Conservation (phyloP, 2,797 vertebrate genomes). For the Cuculus canorus region DNA sequence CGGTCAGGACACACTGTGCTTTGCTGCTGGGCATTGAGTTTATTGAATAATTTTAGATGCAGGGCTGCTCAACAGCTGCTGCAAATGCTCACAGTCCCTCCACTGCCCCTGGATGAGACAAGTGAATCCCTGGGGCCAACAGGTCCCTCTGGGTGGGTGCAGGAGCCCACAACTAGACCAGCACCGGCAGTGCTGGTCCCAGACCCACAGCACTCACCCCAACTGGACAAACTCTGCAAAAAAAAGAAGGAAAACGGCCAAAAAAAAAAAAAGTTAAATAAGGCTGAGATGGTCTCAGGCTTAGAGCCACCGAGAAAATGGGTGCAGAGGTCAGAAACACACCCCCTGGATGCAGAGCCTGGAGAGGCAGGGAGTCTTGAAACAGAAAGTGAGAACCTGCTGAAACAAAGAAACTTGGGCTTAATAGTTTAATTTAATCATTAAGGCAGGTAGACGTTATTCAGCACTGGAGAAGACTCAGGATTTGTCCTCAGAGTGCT, state of each 20-base stretch:
- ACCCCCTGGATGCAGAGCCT: rapidly evolving
- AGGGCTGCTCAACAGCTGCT: no score
- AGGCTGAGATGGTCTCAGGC: rapidly evolving
- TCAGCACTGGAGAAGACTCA: no score
- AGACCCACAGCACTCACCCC: neutral
- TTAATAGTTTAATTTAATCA: no score
- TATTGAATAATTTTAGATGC: rapidly evolving
- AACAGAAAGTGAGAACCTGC: neutral
- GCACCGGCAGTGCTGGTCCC: neutral
- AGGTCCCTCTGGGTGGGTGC: neutral
- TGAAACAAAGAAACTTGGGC: no score
- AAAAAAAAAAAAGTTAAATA: neutral
- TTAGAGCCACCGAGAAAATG: neutral
- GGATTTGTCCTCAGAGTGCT: no score
- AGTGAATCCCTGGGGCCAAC: neutral
- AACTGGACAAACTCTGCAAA: neutral
- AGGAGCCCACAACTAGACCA: neutral
- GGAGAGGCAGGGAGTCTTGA: neutral
- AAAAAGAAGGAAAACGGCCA: neutral
- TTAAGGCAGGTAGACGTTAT: no score
- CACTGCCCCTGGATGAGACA: rapidly evolving
- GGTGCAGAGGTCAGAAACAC: rapidly evolving
- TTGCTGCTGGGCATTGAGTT: neutral
- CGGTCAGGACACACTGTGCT: rapidly evolving
- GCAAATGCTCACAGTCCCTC: rapidly evolving